Evolutionary conservation across 2,888 invertebrate species (phyloP).

Genomic region (Leuctra nigra): DNA sequence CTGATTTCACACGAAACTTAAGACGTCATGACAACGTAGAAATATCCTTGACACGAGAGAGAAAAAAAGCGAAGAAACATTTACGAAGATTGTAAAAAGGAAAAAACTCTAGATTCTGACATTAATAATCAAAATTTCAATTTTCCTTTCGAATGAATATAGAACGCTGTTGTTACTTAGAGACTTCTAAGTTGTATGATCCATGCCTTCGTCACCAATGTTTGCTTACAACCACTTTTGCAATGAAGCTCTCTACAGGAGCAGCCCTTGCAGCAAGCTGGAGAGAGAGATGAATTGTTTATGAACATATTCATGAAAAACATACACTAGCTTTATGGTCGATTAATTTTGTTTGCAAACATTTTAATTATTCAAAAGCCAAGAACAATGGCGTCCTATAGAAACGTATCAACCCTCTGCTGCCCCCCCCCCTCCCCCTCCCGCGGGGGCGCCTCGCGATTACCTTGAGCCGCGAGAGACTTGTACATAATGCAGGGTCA

Average conservation of each 20-base stretch:
- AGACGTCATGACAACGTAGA: not conserved
- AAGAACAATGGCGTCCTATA: conserved; percentile 1
- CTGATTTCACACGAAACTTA: not conserved
- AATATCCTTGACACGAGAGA: not conserved
- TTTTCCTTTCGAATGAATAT: not conserved
- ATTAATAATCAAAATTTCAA: conserved; percentile 13
- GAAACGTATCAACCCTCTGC: not conserved
- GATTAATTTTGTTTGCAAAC: conserved; percentile 17
- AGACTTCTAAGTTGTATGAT: no score
- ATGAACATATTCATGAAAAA: conserved; percentile 4
- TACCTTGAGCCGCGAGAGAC: not conserved
- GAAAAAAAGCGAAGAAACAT: not conserved
- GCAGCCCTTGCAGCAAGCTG: not conserved
- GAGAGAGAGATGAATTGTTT: not conserved
- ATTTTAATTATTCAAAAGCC: not conserved
- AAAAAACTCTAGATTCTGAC: conserved; percentile 4
- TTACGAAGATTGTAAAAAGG: not conserved
- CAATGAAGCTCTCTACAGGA: not conserved
- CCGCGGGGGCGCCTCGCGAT: not conserved
- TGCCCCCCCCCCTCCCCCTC: not conserved
- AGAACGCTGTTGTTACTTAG: no score
- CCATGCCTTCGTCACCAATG: not conserved
- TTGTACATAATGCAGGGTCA: no score
- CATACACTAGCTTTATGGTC: not conserved
- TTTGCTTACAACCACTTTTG: conserved; percentile 14